These are phyloP conservation scores for Myotis planiceps DNA, from an alignment of 2,797 vertebrate species.

Conservation along the genomic window DNA sequence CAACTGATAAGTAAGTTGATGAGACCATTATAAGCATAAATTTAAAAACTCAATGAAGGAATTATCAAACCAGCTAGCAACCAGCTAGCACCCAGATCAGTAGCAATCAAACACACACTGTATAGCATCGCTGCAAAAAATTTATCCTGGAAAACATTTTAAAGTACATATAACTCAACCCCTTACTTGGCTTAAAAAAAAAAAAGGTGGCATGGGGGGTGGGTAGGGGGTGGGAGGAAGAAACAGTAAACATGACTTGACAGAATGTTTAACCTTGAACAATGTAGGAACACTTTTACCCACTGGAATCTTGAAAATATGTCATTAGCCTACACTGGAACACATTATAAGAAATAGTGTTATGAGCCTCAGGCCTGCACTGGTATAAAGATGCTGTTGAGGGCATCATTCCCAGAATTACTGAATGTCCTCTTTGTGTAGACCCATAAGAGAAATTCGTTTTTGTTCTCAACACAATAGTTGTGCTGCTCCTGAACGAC, in stretches of 20 bases:
- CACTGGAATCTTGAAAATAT: background rate
- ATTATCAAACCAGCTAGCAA: background rate
- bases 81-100: background rate
- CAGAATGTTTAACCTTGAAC: slow-evolving; percentile 46
- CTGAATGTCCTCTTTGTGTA: background rate
- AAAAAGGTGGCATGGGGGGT: background rate
- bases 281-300: background rate
- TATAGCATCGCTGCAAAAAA: background rate
- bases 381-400: background rate
- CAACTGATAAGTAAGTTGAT: background rate
- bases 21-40: background rate
- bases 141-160: background rate
- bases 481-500: background rate
- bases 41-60: background rate
- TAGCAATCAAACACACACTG: background rate
- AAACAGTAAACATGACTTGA: background rate
- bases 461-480: background rate
- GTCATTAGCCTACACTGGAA: background rate
- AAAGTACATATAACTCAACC: background rate
- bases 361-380: background rate
- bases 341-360: background rate
- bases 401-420: background rate
- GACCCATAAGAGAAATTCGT: background rate
- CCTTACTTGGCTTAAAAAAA: background rate
- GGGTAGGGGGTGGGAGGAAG: too few relatives aligned